Conservation (phyloP, 2,888 invertebrate species). For the Chrysolina haemoptera region DNA sequence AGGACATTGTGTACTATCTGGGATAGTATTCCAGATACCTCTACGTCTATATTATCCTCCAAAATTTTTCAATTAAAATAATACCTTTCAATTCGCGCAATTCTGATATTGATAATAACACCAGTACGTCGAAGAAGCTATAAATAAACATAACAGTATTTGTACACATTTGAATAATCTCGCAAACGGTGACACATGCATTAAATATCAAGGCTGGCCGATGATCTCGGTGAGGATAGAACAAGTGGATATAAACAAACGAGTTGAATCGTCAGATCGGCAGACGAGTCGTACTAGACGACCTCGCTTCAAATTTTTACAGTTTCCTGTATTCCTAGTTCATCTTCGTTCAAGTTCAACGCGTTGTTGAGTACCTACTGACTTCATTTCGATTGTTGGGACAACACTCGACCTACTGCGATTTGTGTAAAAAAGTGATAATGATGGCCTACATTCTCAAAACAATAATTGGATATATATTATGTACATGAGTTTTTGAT, state of each 20-base stretch:
- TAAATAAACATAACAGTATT: constrained; percentile 14
- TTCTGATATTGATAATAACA: background rate
- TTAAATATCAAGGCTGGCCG: constrained; percentile 44
- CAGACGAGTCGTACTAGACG: constrained; percentile 42
- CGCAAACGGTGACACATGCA: constrained; percentile 34
- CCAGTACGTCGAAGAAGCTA: constrained; percentile 5
- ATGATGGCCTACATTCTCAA: background rate
- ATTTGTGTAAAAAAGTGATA: constrained; percentile 24
- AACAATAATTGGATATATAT: constrained; percentile 8
- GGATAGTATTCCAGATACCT: too few species aligned
- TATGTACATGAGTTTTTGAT: background rate
- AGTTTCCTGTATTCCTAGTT: constrained; percentile 39
- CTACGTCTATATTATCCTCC: too few species aligned
- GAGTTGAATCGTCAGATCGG: constrained; percentile 17
- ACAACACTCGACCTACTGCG: constrained; percentile 32
- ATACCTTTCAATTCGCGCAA: background rate
- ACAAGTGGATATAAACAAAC: constrained; percentile 30
- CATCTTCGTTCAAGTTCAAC: constrained; percentile 45
- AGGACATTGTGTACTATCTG: too few species aligned
- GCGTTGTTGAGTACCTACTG: constrained; percentile 28
- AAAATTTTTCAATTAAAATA: too few species aligned
- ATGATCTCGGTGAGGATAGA: constrained; percentile 35
- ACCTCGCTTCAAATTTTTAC: constrained; percentile 39
- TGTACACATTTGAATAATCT: constrained; percentile 28
- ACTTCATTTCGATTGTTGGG: constrained; percentile 21